Evolutionary conservation across 35 echinoderm and acorn worm species (phyloP).

Genomic region (Anneissia japonica): DNA sequence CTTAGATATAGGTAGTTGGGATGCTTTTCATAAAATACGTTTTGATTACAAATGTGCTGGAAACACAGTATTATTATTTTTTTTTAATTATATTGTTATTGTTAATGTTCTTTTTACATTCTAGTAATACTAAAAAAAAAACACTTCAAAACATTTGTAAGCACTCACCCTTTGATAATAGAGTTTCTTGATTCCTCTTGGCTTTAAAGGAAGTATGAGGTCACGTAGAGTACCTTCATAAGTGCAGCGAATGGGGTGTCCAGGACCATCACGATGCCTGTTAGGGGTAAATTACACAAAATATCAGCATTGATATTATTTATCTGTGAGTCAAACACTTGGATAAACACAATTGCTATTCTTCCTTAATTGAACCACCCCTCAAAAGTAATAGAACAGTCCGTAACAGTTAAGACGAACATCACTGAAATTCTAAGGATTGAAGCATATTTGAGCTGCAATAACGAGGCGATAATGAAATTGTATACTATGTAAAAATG

Average conservation of each 20-base stretch:
- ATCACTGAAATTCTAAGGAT: too few species aligned
- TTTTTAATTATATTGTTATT: neutral
- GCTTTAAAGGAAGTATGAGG: conserved; percentile 64
- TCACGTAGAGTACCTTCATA: conserved; percentile 92
- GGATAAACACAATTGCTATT: too few species aligned
- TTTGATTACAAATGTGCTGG: neutral
- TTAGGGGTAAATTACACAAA: neutral
- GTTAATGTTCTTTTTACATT: neutral
- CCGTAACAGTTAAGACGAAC: too few species aligned
- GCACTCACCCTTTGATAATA: conserved; percentile 89
- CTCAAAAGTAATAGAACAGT: too few species aligned
- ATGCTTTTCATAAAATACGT: neutral
- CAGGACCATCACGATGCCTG: conserved; percentile 90
- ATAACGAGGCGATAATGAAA: too few species aligned
- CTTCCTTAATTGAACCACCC: too few species aligned
- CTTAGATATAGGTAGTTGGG: too few species aligned
- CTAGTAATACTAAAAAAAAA: too few species aligned
- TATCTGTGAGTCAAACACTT: too few species aligned
- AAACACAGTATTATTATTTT: neutral
- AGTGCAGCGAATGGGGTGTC: conserved; percentile 78
- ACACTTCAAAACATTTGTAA: neutral
- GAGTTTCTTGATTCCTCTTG: conserved; percentile 87
- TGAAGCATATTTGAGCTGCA: too few species aligned
- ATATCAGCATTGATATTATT: too few species aligned
- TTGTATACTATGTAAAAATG: too few species aligned